Conservation (phyloP, 2,797 vertebrate genomes). For the Danio aesculapii region DNA sequence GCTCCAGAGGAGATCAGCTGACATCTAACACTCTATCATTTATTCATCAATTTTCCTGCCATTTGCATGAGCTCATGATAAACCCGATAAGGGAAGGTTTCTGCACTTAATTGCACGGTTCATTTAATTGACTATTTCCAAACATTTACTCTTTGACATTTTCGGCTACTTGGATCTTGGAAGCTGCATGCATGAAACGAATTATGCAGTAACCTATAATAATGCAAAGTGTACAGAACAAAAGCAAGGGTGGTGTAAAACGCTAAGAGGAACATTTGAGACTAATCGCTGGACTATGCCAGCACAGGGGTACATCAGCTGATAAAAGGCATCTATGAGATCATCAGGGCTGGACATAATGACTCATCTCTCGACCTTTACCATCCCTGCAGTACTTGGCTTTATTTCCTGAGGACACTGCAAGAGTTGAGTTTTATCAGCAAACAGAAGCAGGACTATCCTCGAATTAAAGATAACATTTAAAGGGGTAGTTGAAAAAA, state of each 20-base stretch:
- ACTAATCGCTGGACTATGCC: conserved; percentile 1
- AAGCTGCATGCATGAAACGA: background rate
- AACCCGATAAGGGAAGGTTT: background rate
- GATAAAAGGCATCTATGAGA: conserved; percentile 34
- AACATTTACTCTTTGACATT: background rate
- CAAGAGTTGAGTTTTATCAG: conserved; percentile 11
- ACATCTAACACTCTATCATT: conserved; percentile 50
- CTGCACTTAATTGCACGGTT: background rate
- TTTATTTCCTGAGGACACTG: background rate
- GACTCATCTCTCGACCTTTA: conserved; percentile 25
- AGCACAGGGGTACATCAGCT: conserved; percentile 16
- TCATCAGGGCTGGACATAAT: conserved; percentile 22
- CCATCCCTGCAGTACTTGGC: background rate
- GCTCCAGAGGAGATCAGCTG: conserved; percentile 45
- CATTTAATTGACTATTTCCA: background rate
- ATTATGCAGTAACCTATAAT: background rate
- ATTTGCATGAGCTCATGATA: conserved; percentile 10
- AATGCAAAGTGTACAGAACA: background rate
- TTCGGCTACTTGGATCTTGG: background rate
- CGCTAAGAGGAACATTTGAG: background rate
- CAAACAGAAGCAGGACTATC: background rate
- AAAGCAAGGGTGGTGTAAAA: background rate
- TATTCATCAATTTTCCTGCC: conserved; percentile 63
- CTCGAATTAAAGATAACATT: background rate
- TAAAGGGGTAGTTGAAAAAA: background rate